Evolutionary conservation across 2,797 vertebrate species (phyloP), one percentile per base, ranked within the genome.

Genomic region (Alfaro cultratus): DNA sequence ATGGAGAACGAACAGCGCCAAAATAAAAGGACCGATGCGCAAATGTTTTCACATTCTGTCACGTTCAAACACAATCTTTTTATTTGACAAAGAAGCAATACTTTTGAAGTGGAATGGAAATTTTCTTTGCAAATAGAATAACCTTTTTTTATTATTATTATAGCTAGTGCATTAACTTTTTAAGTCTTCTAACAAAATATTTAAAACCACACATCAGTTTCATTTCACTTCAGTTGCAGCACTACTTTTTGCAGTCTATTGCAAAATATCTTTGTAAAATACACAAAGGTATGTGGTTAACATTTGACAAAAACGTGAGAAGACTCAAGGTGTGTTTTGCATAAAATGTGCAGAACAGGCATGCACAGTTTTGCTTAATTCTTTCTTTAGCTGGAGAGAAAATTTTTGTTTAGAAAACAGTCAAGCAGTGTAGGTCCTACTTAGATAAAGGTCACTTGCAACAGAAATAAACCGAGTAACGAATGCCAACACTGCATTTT

Each of bases 341-440:
- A 21, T 75, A 13, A 31, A 15, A 12, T 39, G 73, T 68, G n/a
- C 39, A 5, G 16, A 75, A 71, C 51, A 78, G 31, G 76, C 68
- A 18, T 39, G n/a, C 5, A 75, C 10, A 76, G 13, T 57, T n/a
- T 76, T 80, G 70, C 47, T 81, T 5, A 6, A 45, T 68, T 68
- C 18, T 11, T 41, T 23, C 9, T 68, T 26, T 12, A 41, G 9
- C 10, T 26, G 64, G 11, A 41, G 21, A 39, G 36, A 15, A 46
- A 49, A 39, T 15, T 0, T 34, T 43, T 55, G 46, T 51, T 21
- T 46, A 21, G 49, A 36, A 16, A 57, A 4, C 13, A 53, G 39
- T 45, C 71, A 21, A 7, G 3, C 47, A 36, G 1, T 23, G 39
- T 18, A 36, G 49, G 45, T 55, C 55, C 70, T 45, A 29, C 51